Percentiles rank a stretch among this genome's conserved stretches.
These are phyloP conservation scores for Heliconius aoede DNA, from an alignment of 2,888 invertebrate species.

Conservation along the genomic window DNA sequence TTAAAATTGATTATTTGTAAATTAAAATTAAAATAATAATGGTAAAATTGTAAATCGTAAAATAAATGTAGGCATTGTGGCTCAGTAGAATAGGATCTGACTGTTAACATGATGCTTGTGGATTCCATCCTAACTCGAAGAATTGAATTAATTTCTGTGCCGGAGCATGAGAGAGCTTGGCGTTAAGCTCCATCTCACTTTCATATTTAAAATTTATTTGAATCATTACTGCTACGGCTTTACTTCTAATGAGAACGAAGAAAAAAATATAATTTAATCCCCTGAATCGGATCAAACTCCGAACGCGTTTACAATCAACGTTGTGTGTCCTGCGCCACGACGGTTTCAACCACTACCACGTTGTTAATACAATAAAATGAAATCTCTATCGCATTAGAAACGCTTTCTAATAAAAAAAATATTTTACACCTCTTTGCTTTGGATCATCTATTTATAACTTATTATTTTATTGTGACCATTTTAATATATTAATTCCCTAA, in stretches of 20 bases:
- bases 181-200: background rate
- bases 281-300: background rate
- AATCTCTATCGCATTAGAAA: background rate
- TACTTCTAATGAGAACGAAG: too few relatives aligned
- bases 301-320: too few relatives aligned
- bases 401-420: background rate
- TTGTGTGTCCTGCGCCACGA: too few relatives aligned
- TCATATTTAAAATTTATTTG: too few relatives aligned
- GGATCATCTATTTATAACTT: slow-evolving; percentile 33
- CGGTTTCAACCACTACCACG: too few relatives aligned
- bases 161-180: background rate
- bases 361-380: background rate
- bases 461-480: slow-evolving; percentile 50
- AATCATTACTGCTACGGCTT: too few relatives aligned
- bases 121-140: background rate
- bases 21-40: too few relatives aligned
- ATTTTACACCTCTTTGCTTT: background rate
- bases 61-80: too few relatives aligned
- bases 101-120: background rate
- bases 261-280: background rate
- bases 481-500: slow-evolving; percentile 41
- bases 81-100: background rate
- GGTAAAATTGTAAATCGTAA: too few relatives aligned
- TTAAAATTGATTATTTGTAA: slow-evolving; percentile 48
- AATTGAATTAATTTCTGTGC: background rate